A percentile compares a stretch with the other conserved stretches of the same genome.
These are phyloP conservation scores for Ectemnius lituratus DNA, from an alignment of 2,888 invertebrate genomes.

Conservation along the genomic window DNA sequence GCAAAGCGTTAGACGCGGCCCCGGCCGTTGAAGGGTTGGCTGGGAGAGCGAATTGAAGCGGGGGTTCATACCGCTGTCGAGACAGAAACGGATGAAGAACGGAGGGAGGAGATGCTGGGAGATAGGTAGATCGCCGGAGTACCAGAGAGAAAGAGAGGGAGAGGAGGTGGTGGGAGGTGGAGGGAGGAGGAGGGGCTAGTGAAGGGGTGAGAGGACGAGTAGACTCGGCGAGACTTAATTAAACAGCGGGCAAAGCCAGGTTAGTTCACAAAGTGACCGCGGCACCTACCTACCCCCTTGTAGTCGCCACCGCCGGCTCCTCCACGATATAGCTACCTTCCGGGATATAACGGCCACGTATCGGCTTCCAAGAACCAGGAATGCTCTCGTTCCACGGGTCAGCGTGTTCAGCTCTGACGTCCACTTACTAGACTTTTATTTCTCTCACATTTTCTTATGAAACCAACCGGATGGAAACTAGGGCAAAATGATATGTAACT, in stretches of 20 bases:
- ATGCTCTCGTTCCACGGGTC: background rate
- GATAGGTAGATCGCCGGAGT: background rate
- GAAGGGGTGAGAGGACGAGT: conserved; percentile 67
- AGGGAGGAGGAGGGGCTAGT: conserved; percentile 30
- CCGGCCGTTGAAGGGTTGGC: conserved; percentile 29
- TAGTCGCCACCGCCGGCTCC: conserved; percentile 52
- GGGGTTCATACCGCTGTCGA: conserved; percentile 47
- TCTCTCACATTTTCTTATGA: too few species aligned
- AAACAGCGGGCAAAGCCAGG: conserved; percentile 76
- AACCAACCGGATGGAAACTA: too few species aligned
- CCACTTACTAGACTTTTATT: too few species aligned
- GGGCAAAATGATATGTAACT: too few species aligned
- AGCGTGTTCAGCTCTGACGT: too few species aligned
- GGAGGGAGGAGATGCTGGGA: too few species aligned
- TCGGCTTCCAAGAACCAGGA: conserved; percentile 38
- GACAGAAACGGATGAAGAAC: conserved; percentile 12
- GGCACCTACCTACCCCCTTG: conserved; percentile 70
- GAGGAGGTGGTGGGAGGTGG: conserved; percentile 33
- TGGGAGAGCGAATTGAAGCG: conserved; percentile 54
- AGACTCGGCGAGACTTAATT: conserved; percentile 77
- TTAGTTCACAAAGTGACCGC: conserved; percentile 78
- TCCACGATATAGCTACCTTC: conserved; percentile 48
- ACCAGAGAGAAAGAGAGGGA: conserved; percentile 7
- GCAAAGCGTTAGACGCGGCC: conserved; percentile 28
- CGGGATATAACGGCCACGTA: conserved; percentile 48